A percentile compares a stretch with the other conserved stretches of the same genome.
Evolutionary conservation across 2,113 vertebrate genomes (phyloP).

Genomic region (Cinclus cinclus): DNA sequence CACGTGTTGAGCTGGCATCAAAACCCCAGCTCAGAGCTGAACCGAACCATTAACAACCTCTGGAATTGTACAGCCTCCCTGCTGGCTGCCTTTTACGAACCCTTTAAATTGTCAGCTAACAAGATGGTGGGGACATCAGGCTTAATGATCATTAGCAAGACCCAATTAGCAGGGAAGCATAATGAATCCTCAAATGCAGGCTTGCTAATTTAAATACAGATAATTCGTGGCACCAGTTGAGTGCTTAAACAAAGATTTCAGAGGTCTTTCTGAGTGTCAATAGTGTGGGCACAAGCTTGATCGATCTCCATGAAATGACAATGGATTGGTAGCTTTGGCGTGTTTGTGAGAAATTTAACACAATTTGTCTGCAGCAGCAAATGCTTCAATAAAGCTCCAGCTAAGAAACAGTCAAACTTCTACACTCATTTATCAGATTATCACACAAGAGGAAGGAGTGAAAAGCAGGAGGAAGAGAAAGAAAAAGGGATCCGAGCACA

Average conservation of each 20-base stretch:
- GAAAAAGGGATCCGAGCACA: background rate
- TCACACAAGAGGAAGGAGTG: background rate
- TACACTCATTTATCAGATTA: background rate
- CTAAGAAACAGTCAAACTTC: constrained; percentile 17
- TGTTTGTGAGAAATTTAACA: background rate
- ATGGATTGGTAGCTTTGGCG: background rate
- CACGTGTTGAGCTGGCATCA: background rate
- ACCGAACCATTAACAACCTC: constrained; percentile 3
- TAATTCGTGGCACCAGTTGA: constrained; percentile 13
- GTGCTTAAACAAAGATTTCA: background rate
- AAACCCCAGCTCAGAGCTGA: background rate
- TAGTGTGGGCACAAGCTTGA: background rate
- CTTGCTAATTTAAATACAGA: constrained; percentile 44
- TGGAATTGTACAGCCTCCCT: constrained; percentile 16
- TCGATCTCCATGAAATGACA: background rate
- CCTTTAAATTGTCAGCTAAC: constrained; percentile 49
- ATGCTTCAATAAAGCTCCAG: background rate
- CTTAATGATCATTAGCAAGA: constrained; percentile 43
- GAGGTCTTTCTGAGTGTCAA: background rate
- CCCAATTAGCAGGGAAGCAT: constrained; percentile 42
- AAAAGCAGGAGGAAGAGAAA: background rate
- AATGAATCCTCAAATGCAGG: constrained; percentile 19
- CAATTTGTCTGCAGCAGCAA: background rate
- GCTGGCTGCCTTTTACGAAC: constrained; percentile 16
- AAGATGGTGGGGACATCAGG: background rate